Conservation (phyloP, 2,888 invertebrate genomes). For the Sialis fuliginosa region DNA sequence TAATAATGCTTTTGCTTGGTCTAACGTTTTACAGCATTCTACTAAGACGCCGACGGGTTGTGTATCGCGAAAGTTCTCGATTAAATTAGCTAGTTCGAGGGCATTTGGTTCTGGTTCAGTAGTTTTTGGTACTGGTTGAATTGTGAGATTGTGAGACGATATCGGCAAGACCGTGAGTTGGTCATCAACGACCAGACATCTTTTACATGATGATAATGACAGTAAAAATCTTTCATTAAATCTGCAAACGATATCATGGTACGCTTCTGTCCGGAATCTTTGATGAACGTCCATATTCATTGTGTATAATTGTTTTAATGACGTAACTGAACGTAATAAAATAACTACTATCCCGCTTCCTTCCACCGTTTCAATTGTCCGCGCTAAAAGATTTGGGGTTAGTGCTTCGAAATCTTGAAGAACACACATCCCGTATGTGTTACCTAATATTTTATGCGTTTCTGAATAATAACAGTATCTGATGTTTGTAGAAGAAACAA, state of each 20-base stretch:
- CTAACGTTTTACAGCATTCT: slow-evolving; percentile 77
- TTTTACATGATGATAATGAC: slow-evolving; percentile 70
- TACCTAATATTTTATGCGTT: slow-evolving; percentile 93
- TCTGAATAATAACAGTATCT: slow-evolving; percentile 95
- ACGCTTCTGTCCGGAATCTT: slow-evolving; percentile 85
- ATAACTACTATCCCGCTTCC: slow-evolving; percentile 78
- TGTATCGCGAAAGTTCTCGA: slow-evolving; percentile 71
- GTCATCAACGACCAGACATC: slow-evolving; percentile 90
- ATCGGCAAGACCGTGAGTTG: slow-evolving; percentile 80
- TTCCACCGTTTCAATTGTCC: slow-evolving; percentile 96
- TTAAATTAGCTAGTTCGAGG: slow-evolving; percentile 50
- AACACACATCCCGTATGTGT: slow-evolving; percentile 47
- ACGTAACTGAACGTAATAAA: slow-evolving; percentile 66
- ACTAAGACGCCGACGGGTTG: slow-evolving; percentile 83
- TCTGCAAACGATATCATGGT: slow-evolving; percentile 75
- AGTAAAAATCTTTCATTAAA: slow-evolving; percentile 95
- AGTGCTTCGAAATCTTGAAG: slow-evolving; percentile 87
- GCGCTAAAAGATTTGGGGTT: slow-evolving; percentile 89
- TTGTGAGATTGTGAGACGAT: slow-evolving; percentile 71
- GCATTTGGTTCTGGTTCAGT: slow-evolving; percentile 30
- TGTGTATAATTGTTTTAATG: slow-evolving; percentile 84
- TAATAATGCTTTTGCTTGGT: slow-evolving; percentile 82
- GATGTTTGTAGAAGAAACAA: slow-evolving; percentile 89
- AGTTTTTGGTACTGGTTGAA: slow-evolving; percentile 47
- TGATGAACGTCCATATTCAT: slow-evolving; percentile 98